Evolutionary conservation across 1,140 invertebrate species (phyloP).

Genomic region (Platyscapa corneri): DNA sequence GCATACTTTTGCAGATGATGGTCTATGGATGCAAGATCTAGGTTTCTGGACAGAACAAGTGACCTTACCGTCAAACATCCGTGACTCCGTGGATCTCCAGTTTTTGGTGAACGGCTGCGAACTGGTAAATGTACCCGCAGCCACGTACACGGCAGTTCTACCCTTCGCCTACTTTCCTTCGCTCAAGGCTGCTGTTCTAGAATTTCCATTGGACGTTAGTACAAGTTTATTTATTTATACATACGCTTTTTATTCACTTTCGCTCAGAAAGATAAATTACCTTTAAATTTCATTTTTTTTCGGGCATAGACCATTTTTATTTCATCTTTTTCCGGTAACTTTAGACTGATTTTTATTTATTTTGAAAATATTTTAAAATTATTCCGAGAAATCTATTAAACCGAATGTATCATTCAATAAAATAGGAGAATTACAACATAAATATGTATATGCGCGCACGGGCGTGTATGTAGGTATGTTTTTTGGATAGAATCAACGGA

Average conservation of each 20-base stretch:
- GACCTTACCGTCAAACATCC: slow-evolving; percentile 44
- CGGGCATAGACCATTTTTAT: too few relatives aligned
- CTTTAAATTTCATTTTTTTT: not conserved
- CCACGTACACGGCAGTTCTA: slow-evolving; percentile 83
- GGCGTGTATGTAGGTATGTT: too few relatives aligned
- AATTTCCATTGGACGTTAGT: slow-evolving; percentile 83
- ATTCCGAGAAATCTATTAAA: too few relatives aligned
- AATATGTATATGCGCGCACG: too few relatives aligned
- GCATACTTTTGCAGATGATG: slow-evolving; percentile 60
- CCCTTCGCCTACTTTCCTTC: slow-evolving; percentile 85
- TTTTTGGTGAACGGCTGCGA: slow-evolving; percentile 72
- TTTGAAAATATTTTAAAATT: too few relatives aligned
- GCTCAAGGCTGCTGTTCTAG: slow-evolving; percentile 81
- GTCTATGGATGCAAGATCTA: slow-evolving; percentile 69
- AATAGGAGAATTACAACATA: too few relatives aligned
- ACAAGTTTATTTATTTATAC: not conserved
- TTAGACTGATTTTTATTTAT: too few relatives aligned
- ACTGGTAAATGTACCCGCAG: slow-evolving; percentile 65
- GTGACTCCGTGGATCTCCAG: slow-evolving; percentile 66
- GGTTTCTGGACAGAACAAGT: slow-evolving; percentile 63
- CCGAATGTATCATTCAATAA: too few relatives aligned
- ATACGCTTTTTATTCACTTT: not conserved
- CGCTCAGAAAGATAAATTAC: not conserved
- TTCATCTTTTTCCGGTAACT: too few relatives aligned
- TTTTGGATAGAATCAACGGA: too few relatives aligned